Evolutionary conservation across 2,113 vertebrate genomes (phyloP).

Genomic region (Zosterops lateralis): DNA sequence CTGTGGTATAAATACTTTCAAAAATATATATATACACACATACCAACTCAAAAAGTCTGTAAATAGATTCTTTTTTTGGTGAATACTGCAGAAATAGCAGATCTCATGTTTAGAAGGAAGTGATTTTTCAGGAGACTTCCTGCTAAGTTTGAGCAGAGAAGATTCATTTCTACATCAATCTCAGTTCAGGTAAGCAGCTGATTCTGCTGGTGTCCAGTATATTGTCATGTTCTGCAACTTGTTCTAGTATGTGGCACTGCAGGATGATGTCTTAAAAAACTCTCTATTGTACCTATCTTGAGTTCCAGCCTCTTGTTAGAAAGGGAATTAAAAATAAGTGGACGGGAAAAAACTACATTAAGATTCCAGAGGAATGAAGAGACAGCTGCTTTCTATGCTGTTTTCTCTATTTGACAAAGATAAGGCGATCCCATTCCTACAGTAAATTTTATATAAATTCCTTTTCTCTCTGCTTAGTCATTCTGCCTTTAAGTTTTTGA

Average conservation of each 20-base stretch:
- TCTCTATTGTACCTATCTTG: not conserved
- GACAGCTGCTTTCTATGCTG: conserved; percentile 22
- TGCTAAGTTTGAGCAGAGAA: not conserved
- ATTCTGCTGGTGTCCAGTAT: not conserved
- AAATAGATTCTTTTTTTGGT: not conserved
- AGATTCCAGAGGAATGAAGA: conserved; percentile 2
- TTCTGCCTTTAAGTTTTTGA: not conserved
- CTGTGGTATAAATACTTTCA: not conserved
- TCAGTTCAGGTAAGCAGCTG: not conserved
- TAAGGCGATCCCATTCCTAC: not conserved
- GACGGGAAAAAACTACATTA: not conserved
- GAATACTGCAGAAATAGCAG: not conserved
- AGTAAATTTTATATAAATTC: conserved; percentile 25
- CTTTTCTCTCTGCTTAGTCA: conserved; percentile 55
- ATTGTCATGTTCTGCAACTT: not conserved
- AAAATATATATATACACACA: not conserved
- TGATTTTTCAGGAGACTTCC: not conserved
- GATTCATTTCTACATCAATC: not conserved
- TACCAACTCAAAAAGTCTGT: not conserved
- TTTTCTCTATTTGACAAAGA: conserved; percentile 41
- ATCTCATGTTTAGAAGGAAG: not conserved
- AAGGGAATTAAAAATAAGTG: not conserved
- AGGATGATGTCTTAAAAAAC: not conserved
- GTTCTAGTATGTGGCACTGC: not conserved
- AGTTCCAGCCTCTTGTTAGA: not conserved